These are phyloP conservation scores for Caenorhabditis macrosperma DNA, from an alignment of 2,888 invertebrate species.

Conservation along the genomic window DNA sequence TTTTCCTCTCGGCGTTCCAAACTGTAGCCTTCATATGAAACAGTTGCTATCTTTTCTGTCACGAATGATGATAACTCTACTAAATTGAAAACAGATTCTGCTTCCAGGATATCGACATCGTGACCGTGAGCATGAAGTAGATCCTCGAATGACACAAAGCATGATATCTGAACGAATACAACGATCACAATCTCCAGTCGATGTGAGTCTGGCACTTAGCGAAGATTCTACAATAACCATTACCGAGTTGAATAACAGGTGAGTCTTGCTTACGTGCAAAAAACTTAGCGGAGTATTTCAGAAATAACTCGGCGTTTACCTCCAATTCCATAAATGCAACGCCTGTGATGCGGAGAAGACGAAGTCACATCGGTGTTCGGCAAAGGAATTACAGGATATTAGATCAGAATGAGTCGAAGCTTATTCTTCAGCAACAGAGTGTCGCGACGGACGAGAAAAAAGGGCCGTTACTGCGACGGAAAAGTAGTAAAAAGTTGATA, in stretches of 20 bases:
- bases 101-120: slow-evolving; percentile 56
- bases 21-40: slow-evolving; percentile 6
- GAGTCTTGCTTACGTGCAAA: not conserved
- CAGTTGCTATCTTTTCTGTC: too few relatives aligned
- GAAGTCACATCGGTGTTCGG: slow-evolving; percentile 49
- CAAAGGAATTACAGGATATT: slow-evolving; percentile 58
- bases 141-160: slow-evolving; percentile 56
- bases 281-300: not conserved
- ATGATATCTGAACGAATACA: slow-evolving; percentile 55
- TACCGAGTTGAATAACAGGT: slow-evolving; percentile 55
- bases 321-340: slow-evolving; percentile 52
- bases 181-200: slow-evolving; percentile 58
- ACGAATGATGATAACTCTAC: too few relatives aligned
- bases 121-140: slow-evolving; percentile 56
- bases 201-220: slow-evolving; percentile 59
- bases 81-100: not conserved
- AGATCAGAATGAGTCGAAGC: slow-evolving; percentile 55
- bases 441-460: slow-evolving; percentile 39
- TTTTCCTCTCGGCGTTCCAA: slow-evolving; percentile 27
- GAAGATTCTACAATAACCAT: slow-evolving; percentile 62
- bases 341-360: slow-evolving; percentile 50
- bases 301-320: slow-evolving; percentile 37
- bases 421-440: slow-evolving; percentile 56
- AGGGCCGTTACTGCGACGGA: slow-evolving; percentile 42
- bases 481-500: slow-evolving; percentile 54